Percentiles rank a stretch among this genome's conserved stretches.
phyloP scores from a whole-genome alignment of 2,113 vertebrate genomes.

The Zosterops japonicus region DNA sequence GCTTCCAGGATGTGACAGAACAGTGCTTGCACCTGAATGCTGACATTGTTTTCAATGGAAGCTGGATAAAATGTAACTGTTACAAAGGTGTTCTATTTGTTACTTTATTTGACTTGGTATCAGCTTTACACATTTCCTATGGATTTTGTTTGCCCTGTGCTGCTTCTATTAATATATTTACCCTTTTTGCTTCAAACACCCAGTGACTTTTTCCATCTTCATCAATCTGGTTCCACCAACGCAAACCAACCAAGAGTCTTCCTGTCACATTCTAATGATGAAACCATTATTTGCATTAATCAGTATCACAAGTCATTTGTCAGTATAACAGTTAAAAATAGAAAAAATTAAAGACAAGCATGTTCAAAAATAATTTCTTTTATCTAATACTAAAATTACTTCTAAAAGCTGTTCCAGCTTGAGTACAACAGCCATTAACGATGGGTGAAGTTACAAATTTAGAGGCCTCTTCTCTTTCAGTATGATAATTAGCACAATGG shows the following conservation, averaged over 20 bases:
- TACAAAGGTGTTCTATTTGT: neutral
- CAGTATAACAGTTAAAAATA: neutral
- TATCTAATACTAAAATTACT: neutral
- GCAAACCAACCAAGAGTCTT: slow-evolving; percentile 85
- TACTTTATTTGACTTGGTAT: neutral
- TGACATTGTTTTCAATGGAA: neutral
- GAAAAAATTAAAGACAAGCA: neutral
- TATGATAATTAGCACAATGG: neutral
- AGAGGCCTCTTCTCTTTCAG: neutral
- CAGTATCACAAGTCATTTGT: neutral
- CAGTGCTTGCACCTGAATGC: neutral
- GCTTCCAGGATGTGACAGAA: neutral
- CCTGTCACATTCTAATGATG: slow-evolving; percentile 82
- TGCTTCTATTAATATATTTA: neutral
- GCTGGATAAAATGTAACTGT: neutral
- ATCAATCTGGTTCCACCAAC: slow-evolving; percentile 91
- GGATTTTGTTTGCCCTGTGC: neutral
- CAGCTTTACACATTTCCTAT: neutral
- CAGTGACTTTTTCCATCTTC: slow-evolving; percentile 88
- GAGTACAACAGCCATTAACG: neutral
- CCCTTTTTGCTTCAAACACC: slow-evolving; percentile 88
- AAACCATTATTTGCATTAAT: slow-evolving; percentile 38
- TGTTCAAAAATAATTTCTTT: neutral
- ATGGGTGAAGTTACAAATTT: neutral
- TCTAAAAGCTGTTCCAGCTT: neutral